These are phyloP conservation scores for Athene noctua DNA, from an alignment of 2,113 vertebrate genomes.

Conservation along the genomic window DNA sequence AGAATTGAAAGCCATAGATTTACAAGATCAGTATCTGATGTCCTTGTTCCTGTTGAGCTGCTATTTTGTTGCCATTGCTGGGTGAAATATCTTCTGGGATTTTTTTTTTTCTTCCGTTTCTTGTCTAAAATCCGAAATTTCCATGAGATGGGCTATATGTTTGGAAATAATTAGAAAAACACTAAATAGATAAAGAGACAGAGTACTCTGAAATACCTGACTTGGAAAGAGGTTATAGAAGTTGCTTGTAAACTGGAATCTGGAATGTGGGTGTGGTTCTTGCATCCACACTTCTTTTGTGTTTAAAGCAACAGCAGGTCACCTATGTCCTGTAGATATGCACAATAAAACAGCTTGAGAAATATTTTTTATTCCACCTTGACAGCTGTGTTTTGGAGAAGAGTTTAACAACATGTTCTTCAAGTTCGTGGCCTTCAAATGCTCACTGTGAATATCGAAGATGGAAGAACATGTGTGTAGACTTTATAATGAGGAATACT, in stretches of 20 bases:
- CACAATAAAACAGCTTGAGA: background rate
- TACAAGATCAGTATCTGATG: conserved; percentile 13
- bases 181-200: background rate
- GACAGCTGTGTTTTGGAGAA: background rate
- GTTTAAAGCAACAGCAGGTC: background rate
- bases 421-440: background rate
- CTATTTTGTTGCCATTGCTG: background rate
- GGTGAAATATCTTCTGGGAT: background rate
- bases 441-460: fast-evolving
- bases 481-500: background rate
- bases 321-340: background rate
- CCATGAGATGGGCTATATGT: background rate
- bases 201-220: background rate
- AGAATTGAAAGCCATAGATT: background rate
- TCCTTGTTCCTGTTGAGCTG: background rate
- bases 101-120: background rate
- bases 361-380: background rate
- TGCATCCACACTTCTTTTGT: background rate
- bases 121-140: background rate
- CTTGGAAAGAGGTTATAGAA: background rate
- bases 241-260: background rate
- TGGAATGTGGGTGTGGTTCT: background rate
- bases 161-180: background rate
- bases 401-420: background rate
- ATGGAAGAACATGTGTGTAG: background rate